Evolutionary conservation across 2,888 invertebrate species (phyloP).

Genomic region (Oconnorella tubifera): DNA sequence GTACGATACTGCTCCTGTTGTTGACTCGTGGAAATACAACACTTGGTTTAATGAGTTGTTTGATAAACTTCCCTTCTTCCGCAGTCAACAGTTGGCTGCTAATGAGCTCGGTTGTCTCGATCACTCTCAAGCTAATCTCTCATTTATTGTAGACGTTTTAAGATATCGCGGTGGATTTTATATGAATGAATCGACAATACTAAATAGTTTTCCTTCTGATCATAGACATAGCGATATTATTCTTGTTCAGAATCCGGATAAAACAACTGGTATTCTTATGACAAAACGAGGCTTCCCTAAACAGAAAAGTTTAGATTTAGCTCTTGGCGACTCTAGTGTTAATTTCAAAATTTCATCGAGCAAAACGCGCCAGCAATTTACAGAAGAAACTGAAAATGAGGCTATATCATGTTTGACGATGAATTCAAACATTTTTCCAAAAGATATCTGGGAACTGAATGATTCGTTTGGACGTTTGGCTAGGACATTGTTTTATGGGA

Average conservation of each 20-base stretch:
- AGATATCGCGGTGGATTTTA: slow-evolving; percentile 42
- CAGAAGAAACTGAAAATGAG: neutral
- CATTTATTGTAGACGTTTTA: slow-evolving; percentile 35
- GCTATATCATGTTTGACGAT: slow-evolving; percentile 20
- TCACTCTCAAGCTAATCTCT: slow-evolving; percentile 16
- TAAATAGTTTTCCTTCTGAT: slow-evolving; percentile 24
- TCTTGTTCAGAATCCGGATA: slow-evolving; percentile 19
- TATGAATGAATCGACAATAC: slow-evolving; percentile 38
- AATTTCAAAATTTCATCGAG: neutral
- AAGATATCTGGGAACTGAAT: slow-evolving; percentile 40
- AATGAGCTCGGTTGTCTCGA: slow-evolving; percentile 23
- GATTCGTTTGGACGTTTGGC: slow-evolving; percentile 36
- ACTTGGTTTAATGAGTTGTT: slow-evolving; percentile 36
- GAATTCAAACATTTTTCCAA: slow-evolving; percentile 34
- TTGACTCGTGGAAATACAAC: slow-evolving; percentile 39
- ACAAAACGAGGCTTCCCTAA: slow-evolving; percentile 19
- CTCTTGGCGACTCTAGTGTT: neutral
- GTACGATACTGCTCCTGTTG: slow-evolving; percentile 36
- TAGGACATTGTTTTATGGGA: slow-evolving; percentile 41
- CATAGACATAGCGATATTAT: slow-evolving; percentile 22
- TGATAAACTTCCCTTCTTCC: slow-evolving; percentile 31
- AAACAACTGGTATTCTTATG: slow-evolving; percentile 27
- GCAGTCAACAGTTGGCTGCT: slow-evolving; percentile 7
- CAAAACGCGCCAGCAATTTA: slow-evolving; percentile 1
- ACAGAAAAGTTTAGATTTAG: neutral